These are phyloP conservation scores for Phataginus tetradactyla DNA, from an alignment of 2,797 vertebrate species.

Conservation along the genomic window DNA sequence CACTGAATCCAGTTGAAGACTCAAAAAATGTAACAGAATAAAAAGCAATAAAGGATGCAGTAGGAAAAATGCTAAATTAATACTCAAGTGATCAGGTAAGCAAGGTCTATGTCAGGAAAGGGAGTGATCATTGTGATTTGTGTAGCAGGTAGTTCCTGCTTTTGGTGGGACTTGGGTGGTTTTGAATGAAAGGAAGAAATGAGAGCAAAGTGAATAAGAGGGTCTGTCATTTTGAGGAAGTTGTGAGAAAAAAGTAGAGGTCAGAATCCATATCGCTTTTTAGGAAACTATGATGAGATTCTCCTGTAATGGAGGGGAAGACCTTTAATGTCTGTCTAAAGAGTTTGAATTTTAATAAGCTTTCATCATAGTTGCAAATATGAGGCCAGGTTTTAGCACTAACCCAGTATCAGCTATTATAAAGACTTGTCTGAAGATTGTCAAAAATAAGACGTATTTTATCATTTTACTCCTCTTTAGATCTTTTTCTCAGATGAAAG, in stretches of 20 bases:
- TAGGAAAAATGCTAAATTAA: background rate
- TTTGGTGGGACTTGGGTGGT: background rate
- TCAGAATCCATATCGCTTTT: background rate
- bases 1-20: background rate
- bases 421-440: background rate
- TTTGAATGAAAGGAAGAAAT: background rate
- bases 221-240: background rate
- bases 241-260: background rate
- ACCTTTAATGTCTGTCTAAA: background rate
- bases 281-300: background rate
- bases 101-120: background rate
- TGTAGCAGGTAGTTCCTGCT: background rate
- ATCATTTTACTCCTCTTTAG: constrained; percentile 41
- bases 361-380: background rate
- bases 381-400: background rate
- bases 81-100: background rate
- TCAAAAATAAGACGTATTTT: constrained; percentile 37
- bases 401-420: background rate
- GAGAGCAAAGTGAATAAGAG: background rate
- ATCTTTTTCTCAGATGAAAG: constrained; percentile 42
- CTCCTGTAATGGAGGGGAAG: background rate
- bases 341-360: constrained; percentile 31
- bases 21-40: background rate
- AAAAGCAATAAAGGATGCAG: background rate
- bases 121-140: background rate